These are phyloP conservation scores for Actinernus sp. DNA, from an alignment of 92 coral and sea anemone species.

Conservation along the genomic window DNA sequence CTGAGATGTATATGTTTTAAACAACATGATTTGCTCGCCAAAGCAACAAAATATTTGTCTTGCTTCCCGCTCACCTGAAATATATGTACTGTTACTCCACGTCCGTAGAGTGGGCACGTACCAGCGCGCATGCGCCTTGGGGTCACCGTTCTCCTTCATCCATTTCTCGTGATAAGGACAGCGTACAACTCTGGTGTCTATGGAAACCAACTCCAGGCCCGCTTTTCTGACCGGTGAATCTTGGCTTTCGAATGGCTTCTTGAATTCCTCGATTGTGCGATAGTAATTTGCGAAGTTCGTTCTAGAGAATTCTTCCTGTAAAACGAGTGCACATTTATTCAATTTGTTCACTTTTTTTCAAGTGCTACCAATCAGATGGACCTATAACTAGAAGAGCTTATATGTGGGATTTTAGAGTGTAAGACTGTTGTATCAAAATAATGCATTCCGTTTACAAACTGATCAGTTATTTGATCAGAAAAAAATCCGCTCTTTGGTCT, in stretches of 20 bases:
- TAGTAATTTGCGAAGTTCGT: conserved; percentile 72
- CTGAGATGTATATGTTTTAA: too few species aligned
- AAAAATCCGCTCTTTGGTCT: too few species aligned
- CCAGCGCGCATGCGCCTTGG: conserved; percentile 70
- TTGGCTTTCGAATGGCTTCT: conserved; percentile 60
- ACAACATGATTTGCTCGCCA: too few species aligned
- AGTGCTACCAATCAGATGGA: too few species aligned
- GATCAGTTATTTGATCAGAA: too few species aligned
- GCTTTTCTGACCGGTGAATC: conserved; percentile 71
- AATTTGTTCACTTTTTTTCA: too few species aligned
- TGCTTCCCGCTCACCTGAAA: conserved; percentile 70
- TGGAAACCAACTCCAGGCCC: conserved; percentile 75
- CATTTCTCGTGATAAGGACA: conserved; percentile 75
- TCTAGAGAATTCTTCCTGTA: conserved; percentile 68
- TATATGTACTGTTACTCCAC: conserved; percentile 79
- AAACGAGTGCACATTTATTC: too few species aligned
- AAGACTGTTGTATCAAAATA: too few species aligned
- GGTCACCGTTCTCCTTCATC: conserved; percentile 73
- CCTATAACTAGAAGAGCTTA: too few species aligned
- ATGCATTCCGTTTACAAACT: too few species aligned
- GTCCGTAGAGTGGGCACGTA: conserved; percentile 71
- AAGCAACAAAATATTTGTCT: too few species aligned
- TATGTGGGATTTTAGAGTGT: too few species aligned
- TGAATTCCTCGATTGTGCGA: conserved; percentile 75
- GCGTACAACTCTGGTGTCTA: conserved; percentile 67